phyloP scores from a whole-genome alignment of 2,888 invertebrate species.

The Sturmia bella region DNA sequence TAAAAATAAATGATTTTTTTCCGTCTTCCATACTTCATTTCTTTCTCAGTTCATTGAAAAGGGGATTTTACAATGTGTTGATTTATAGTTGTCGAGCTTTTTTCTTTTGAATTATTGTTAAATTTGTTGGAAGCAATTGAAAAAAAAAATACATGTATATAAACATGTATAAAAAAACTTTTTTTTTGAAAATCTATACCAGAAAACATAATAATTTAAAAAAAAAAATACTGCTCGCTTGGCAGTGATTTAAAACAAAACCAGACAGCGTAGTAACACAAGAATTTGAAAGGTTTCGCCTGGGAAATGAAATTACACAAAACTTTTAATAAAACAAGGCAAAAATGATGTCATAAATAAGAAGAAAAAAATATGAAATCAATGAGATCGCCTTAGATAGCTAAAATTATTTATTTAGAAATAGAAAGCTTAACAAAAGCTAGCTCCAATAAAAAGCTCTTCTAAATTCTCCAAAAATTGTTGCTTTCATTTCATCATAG shows the following conservation, averaged over 20 bases:
- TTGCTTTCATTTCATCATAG: too few species aligned
- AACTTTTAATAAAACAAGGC: neutral
- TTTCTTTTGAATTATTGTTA: conserved; percentile 70
- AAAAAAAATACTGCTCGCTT: neutral
- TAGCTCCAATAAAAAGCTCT: too few species aligned
- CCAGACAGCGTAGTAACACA: neutral
- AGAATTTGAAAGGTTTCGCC: conserved; percentile 35
- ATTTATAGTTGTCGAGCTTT: conserved; percentile 73
- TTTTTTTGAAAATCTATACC: conserved; percentile 27
- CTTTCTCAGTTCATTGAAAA: conserved; percentile 36
- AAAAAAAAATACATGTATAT: conserved; percentile 55
- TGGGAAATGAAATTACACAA: conserved; percentile 16
- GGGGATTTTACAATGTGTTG: conserved; percentile 69
- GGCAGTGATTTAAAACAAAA: conserved; percentile 11
- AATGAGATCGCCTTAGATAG: too few species aligned
- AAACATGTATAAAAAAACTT: conserved; percentile 31
- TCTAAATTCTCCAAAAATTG: too few species aligned
- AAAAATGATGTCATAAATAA: neutral
- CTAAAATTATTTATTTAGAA: too few species aligned
- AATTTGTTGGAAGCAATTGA: conserved; percentile 73
- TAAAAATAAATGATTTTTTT: conserved; percentile 56
- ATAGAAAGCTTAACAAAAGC: too few species aligned
- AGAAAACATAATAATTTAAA: conserved; percentile 7
- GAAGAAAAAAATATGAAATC: too few species aligned
- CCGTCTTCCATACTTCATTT: conserved; percentile 13